Conservation (phyloP, 2,113 vertebrate genomes). For the Nanger granti region DNA sequence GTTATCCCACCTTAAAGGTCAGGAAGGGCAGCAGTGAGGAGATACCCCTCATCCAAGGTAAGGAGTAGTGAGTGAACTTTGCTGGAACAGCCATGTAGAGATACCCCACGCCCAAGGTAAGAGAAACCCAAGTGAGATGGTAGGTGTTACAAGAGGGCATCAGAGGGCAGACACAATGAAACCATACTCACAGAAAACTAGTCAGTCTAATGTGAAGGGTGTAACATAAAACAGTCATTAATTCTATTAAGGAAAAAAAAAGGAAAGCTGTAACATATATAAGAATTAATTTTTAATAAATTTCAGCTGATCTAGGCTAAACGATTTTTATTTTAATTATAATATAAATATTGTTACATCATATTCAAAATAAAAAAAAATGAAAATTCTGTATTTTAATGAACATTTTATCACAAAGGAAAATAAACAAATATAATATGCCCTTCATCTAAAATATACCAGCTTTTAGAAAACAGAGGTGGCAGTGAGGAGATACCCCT, state of each 20-base stretch:
- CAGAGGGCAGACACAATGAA: no score
- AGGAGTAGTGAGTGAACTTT: no score
- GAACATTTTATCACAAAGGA: neutral
- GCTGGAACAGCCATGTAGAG: no score
- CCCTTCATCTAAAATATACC: neutral
- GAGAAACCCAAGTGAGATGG: no score
- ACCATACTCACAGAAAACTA: no score
- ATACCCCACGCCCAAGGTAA: no score
- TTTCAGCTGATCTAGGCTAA: neutral
- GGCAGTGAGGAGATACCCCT: no score
- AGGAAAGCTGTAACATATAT: neutral
- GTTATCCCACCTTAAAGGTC: no score
- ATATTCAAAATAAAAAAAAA: neutral
- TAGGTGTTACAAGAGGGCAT: no score
- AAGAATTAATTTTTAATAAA: neutral
- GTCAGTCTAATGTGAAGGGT: no score
- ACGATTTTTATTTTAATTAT: neutral
- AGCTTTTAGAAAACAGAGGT: neutral
- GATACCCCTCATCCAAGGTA: no score
- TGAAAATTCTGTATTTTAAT: neutral
- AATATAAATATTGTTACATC: neutral
- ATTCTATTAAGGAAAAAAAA: neutral
- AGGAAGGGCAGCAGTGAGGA: no score
- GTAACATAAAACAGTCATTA: neutral
- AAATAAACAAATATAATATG: neutral